These are phyloP conservation scores for Trachelus iudaicus DNA, from an alignment of 2,888 invertebrate species.

Conservation along the genomic window DNA sequence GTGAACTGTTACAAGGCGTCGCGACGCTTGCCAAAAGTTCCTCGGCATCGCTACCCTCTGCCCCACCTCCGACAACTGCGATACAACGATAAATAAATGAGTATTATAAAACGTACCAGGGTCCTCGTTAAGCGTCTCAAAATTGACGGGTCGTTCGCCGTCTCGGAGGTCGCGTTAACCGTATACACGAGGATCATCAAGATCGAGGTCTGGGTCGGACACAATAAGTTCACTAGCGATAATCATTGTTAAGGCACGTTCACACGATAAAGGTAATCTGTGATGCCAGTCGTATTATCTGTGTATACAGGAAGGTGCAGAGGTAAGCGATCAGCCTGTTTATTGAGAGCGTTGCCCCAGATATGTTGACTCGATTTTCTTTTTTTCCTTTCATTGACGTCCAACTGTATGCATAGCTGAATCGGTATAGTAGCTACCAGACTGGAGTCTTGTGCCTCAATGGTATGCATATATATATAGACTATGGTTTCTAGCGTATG, in stretches of 20 bases:
- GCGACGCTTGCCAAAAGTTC: constrained; percentile 55
- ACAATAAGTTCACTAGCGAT: background rate
- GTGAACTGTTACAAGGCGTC: constrained; percentile 52
- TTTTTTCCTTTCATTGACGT: background rate
- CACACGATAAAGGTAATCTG: background rate
- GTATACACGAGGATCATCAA: background rate
- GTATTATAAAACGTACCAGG: background rate
- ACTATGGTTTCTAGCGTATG: background rate
- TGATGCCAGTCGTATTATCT: background rate
- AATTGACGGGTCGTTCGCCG: background rate
- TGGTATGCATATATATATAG: background rate
- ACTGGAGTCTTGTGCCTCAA: background rate
- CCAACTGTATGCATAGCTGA: background rate
- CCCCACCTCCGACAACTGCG: constrained; percentile 57
- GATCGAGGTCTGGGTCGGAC: background rate
- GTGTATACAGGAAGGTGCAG: background rate
- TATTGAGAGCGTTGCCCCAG: background rate
- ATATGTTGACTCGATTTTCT: constrained; percentile 1
- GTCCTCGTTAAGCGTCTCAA: background rate
- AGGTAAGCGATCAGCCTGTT: background rate
- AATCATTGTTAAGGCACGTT: background rate
- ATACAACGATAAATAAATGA: constrained; percentile 16
- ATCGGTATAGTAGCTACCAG: background rate
- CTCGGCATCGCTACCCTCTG: constrained; percentile 61
- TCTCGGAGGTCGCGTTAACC: background rate